Evolutionary conservation across 1,140 invertebrate genomes (phyloP), one percentile per base, ranked within the genome.

Genomic region (Oreohelix idahoensis): DNA sequence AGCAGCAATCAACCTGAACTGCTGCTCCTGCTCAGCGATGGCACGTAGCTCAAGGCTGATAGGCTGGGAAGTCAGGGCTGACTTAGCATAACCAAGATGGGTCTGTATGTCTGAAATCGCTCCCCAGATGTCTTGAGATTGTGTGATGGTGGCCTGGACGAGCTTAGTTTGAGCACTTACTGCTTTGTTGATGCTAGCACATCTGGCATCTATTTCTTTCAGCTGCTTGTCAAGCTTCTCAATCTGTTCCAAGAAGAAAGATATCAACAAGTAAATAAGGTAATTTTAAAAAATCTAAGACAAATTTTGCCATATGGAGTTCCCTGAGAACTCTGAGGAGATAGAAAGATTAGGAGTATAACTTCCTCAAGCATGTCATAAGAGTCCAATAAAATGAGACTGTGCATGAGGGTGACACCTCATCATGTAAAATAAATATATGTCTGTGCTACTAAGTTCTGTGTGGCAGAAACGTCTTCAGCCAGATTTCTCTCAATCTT

Each of bases 41-140:
- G 96, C 95, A 89, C 98, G 97, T 85, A 96, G 96, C 84, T 96
- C 95, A 0, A 99, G 93, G 83, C 96, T 97, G 0, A 97, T 96
- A 17, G 97, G 97, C 86, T 96, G 95, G 85, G 95, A 94, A 36
- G 94, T 95, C 85, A 85, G 95, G 88, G 96, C 95, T 85, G 94
- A 95, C 90, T 98, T 97, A 17, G 96, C 95, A 85, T 96, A 95
- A 84, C 95, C 96, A 45, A 98, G 93, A 97, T 97, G 98, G 70
- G 94, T 92, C 13, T 96, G 95, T 15, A 98, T 94, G 77, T 96
- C 95, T 88, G 98, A 97, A 0, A 98, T 93, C 15, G 97, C 96
- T 91, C 98, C 97, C 91, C 98, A 96, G 23, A 98, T 95, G n/a
- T 96, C 97, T 93, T 98, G 97, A 79, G 96, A 97, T 91, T 98